These are phyloP conservation scores for Magallana ariakensis DNA, from an alignment of 1,140 invertebrate species.

Conservation along the genomic window DNA sequence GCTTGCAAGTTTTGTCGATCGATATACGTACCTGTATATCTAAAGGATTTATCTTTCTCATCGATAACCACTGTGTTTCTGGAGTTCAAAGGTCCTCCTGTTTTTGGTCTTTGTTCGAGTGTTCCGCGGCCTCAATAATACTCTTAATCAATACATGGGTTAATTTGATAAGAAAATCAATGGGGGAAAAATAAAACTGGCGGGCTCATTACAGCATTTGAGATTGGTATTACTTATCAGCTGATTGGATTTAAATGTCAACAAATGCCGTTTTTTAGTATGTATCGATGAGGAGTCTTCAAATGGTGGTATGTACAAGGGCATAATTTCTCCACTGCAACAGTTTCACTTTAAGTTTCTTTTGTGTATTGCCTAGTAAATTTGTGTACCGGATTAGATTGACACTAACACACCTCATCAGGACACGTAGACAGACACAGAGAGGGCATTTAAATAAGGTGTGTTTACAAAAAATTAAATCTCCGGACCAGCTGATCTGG, in stretches of 20 bases:
- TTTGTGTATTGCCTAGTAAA: neutral
- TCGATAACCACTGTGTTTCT: neutral
- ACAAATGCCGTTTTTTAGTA: no score
- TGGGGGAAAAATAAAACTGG: neutral
- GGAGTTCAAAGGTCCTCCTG: neutral
- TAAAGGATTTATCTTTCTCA: no score
- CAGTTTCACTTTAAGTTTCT: no score
- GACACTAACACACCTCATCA: neutral
- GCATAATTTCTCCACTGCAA: no score
- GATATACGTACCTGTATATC: no score
- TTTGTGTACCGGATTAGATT: no score
- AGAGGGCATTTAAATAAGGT: neutral
- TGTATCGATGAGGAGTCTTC: no score
- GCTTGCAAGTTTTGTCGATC: no score
- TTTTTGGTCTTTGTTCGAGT: neutral
- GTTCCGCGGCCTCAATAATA: neutral
- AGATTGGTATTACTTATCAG: neutral
- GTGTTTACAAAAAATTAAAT: constrained; percentile 14
- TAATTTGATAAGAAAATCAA: constrained; percentile 19
- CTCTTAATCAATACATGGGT: neutral
- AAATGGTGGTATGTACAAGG: no score
- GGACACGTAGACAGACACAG: neutral
- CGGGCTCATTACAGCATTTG: neutral
- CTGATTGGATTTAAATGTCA: no score
- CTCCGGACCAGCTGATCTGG: constrained; percentile 3